phyloP scores from a whole-genome alignment of 1,140 invertebrate genomes.

The Elymnias hypermnestra region DNA sequence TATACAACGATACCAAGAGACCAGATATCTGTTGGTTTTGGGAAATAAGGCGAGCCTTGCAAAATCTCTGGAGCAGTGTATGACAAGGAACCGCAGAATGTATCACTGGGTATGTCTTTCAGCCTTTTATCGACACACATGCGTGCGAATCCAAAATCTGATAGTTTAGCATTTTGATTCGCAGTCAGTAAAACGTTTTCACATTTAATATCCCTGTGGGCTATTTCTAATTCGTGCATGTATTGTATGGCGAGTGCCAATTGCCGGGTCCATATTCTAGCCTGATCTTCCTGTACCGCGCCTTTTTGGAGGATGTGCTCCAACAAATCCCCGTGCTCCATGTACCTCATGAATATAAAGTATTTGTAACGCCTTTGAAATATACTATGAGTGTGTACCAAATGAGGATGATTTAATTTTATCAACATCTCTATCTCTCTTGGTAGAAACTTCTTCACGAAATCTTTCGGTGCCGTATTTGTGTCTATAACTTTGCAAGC shows the following conservation, averaged over 20 bases:
- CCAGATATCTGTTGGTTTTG: constrained; percentile 82
- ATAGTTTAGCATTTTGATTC: constrained; percentile 83
- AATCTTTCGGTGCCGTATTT: constrained; percentile 82
- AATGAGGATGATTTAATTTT: constrained; percentile 83
- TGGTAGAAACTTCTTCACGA: constrained; percentile 85
- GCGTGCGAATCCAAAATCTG: constrained; percentile 88
- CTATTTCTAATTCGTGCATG: constrained; percentile 84
- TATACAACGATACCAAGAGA: constrained; percentile 82
- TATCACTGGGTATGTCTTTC: constrained; percentile 78
- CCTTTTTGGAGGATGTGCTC: constrained; percentile 80
- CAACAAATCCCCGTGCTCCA: constrained; percentile 82
- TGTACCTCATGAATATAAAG: constrained; percentile 83
- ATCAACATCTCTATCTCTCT: constrained; percentile 84
- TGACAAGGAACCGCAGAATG: constrained; percentile 84
- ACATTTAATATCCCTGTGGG: constrained; percentile 87
- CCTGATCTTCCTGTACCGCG: constrained; percentile 78
- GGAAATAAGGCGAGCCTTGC: constrained; percentile 79
- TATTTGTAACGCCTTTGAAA: constrained; percentile 80
- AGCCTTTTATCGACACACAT: constrained; percentile 71
- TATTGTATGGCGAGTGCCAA: constrained; percentile 81
- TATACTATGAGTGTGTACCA: constrained; percentile 84
- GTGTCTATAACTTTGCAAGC: constrained; percentile 87
- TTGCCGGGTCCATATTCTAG: constrained; percentile 82
- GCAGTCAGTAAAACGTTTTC: constrained; percentile 86
- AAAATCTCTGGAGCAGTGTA: constrained; percentile 86